A percentile compares a stretch with the other conserved stretches of the same genome.
phyloP scores from a whole-genome alignment of 1,140 invertebrate species.

The Temnothorax curvispinosus region DNA sequence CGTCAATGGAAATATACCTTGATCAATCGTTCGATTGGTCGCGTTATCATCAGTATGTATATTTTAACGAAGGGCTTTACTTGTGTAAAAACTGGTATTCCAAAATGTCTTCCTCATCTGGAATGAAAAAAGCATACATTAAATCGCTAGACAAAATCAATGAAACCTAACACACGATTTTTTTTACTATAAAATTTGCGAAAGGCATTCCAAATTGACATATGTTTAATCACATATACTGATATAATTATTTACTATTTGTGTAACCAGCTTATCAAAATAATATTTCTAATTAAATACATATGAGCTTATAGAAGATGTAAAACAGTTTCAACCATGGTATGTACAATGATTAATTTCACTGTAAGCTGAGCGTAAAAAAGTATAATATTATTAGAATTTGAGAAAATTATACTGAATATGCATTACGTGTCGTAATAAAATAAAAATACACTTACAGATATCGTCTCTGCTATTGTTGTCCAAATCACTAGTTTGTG shows the following conservation, averaged over 20 bases:
- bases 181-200: neutral
- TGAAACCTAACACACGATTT: neutral
- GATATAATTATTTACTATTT: neutral
- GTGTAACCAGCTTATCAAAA: neutral
- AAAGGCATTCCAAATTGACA: slow-evolving; percentile 26
- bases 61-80: slow-evolving; percentile 76
- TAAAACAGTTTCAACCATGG: neutral
- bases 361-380: slow-evolving; percentile 14
- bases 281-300: slow-evolving; percentile 13
- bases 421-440: neutral
- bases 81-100: slow-evolving; percentile 83
- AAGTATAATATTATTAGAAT: neutral
- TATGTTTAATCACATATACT: neutral
- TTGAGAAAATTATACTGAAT: neutral
- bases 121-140: slow-evolving; percentile 57
- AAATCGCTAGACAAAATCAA: slow-evolving; percentile 6
- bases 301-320: neutral
- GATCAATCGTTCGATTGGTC: slow-evolving; percentile 41
- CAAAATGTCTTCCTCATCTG: slow-evolving; percentile 83
- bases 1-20: slow-evolving; percentile 72
- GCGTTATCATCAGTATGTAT: slow-evolving; percentile 66
- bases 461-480: slow-evolving; percentile 81
- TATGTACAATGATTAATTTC: slow-evolving; percentile 1
- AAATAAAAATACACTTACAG: slow-evolving; percentile 76
- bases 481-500: slow-evolving; percentile 81